Conservation (phyloP, 2,888 invertebrate genomes). For the Drosophila tripunctata region DNA sequence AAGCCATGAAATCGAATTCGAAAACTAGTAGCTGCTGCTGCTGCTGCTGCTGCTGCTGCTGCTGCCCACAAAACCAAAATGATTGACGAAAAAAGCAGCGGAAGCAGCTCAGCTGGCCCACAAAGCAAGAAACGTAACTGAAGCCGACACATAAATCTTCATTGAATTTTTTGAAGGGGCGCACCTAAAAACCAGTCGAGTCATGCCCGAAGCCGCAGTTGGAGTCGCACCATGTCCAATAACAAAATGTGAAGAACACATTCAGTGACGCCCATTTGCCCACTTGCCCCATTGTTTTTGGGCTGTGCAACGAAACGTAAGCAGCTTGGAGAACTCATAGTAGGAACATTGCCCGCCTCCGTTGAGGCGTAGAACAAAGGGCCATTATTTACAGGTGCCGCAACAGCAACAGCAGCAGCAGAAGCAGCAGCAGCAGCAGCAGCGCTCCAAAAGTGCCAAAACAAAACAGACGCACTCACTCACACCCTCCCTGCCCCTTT, state of each 20-base stretch:
- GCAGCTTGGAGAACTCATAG: constrained; percentile 36
- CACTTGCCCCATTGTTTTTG: constrained; percentile 33
- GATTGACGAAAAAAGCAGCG: constrained; percentile 70
- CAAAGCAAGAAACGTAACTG: constrained; percentile 54
- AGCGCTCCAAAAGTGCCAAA: constrained; percentile 78
- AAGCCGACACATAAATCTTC: constrained; percentile 75
- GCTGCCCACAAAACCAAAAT: constrained; percentile 45
- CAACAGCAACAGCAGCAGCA: too few relatives aligned
- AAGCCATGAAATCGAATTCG: constrained; percentile 77
- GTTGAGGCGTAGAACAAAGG: constrained; percentile 74
- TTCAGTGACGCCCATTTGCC: too few relatives aligned
- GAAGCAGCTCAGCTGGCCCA: constrained; percentile 55
- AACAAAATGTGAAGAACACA: constrained; percentile 27
- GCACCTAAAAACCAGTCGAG: constrained; percentile 62
- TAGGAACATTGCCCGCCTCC: constrained; percentile 51
- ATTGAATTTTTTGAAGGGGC: constrained; percentile 54
- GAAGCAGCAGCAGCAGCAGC: too few relatives aligned
- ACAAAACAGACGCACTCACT: constrained; percentile 74
- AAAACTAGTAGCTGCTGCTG: too few relatives aligned
- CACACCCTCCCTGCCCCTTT: constrained; percentile 40
- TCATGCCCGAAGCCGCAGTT: constrained; percentile 58
- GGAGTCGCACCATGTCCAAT: constrained; percentile 40
- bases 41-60: too few relatives aligned
- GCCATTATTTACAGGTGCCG: constrained; percentile 80
- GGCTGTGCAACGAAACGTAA: constrained; percentile 68